These are phyloP conservation scores for Acanthoscelides obtectus DNA, from an alignment of 2,888 invertebrate genomes.

Conservation along the genomic window DNA sequence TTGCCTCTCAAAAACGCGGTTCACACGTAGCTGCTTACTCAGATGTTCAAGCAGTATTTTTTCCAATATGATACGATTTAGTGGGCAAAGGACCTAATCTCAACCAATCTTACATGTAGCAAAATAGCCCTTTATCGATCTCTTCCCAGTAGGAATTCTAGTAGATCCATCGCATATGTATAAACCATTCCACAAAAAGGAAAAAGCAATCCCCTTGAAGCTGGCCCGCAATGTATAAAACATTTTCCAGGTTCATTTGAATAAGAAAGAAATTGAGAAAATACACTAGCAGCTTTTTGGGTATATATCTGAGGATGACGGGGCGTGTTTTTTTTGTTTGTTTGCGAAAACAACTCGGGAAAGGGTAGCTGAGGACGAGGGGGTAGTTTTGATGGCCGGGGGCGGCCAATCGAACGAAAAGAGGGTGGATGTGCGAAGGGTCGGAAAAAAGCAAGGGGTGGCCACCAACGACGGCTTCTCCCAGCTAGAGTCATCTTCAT, in stretches of 20 bases:
- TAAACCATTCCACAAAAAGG: neutral
- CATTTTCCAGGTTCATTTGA: neutral
- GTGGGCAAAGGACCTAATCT: too few species aligned
- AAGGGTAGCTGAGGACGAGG: constrained; percentile 38
- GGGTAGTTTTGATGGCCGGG: constrained; percentile 39
- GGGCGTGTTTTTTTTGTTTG: constrained; percentile 27
- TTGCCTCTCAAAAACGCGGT: too few species aligned
- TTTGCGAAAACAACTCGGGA: constrained; percentile 28
- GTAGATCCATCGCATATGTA: neutral
- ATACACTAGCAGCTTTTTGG: neutral
- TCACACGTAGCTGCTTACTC: too few species aligned
- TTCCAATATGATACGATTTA: too few species aligned
- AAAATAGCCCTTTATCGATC: too few species aligned
- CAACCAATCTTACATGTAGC: too few species aligned
- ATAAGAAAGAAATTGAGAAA: neutral
- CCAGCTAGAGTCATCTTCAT: too few species aligned
- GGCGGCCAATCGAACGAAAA: constrained; percentile 31
- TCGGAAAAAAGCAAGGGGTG: neutral
- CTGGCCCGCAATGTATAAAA: neutral
- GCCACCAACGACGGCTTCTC: neutral
- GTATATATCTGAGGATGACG: constrained; percentile 18
- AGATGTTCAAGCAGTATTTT: too few species aligned
- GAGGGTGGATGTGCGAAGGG: constrained; percentile 3
- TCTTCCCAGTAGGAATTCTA: too few species aligned
- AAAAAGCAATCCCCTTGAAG: neutral